Evolutionary conservation across 23 tunicate genomes (phyloP).

Genomic region (Halocynthia aurantium): DNA sequence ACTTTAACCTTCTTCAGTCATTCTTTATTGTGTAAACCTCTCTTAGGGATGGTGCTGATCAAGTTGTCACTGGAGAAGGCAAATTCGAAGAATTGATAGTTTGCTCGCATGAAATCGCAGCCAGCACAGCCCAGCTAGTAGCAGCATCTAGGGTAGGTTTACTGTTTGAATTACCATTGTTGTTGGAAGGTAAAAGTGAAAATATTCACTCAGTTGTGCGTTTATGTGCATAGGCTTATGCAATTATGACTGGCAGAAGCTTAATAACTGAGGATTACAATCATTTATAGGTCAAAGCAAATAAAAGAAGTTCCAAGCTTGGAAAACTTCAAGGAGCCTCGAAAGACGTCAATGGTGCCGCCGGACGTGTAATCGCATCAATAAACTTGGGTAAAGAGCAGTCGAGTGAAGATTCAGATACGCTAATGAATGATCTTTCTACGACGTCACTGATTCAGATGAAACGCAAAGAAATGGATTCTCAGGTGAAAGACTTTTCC

Average conservation of each 20-base stretch:
- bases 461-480: constrained; percentile 91
- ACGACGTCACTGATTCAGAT: constrained; percentile 67
- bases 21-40: neutral
- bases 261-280: too few relatives aligned
- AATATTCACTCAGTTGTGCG: neutral
- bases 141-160: constrained; percentile 87
- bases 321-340: constrained; percentile 50
- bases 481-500: constrained; percentile 38
- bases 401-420: constrained; percentile 54
- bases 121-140: constrained; percentile 93
- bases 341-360: constrained; percentile 85
- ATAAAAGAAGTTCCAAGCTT: constrained; percentile 49
- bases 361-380: constrained; percentile 91
- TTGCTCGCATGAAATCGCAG: constrained; percentile 89
- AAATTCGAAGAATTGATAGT: constrained; percentile 93
- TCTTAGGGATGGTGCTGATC: constrained; percentile 81
- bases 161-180: neutral
- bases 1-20: neutral
- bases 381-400: constrained; percentile 82
- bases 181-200: neutral
- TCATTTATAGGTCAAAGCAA: constrained; percentile 57
- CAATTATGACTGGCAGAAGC: too few relatives aligned
- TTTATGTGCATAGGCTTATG: too few relatives aligned
- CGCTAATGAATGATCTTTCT: constrained; percentile 29
- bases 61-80: constrained; percentile 82